These are phyloP conservation scores for Tadarida brasiliensis DNA, from an alignment of 2,797 vertebrate species.

Conservation along the genomic window DNA sequence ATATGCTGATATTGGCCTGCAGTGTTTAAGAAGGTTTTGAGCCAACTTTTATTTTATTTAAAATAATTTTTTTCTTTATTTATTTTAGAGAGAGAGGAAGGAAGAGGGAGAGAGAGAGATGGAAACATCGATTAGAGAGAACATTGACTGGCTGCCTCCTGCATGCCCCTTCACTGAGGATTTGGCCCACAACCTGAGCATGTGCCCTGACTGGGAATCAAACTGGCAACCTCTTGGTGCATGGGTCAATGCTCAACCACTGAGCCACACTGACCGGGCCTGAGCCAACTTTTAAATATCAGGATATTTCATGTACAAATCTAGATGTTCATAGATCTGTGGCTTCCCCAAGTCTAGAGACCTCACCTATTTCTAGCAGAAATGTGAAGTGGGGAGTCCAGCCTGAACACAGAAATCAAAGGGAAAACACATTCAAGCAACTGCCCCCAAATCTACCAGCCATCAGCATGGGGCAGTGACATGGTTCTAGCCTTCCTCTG, in stretches of 20 bases:
- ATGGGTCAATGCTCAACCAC: too few species aligned
- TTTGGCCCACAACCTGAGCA: too few species aligned
- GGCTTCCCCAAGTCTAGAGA: background rate
- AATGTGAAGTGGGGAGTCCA: background rate
- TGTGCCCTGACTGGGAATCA: too few species aligned
- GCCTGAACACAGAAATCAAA: background rate
- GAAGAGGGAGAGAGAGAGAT: too few species aligned
- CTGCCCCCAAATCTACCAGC: background rate
- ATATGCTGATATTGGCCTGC: background rate
- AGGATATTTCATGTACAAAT: background rate
- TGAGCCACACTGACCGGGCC: too few species aligned
- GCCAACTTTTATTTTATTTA: background rate
- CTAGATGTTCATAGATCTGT: background rate
- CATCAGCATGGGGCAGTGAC: background rate
- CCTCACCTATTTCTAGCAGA: slow-evolving; percentile 24
- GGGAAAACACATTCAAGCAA: background rate
- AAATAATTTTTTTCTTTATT: too few species aligned
- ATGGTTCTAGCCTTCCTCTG: background rate
- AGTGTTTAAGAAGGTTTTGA: background rate
- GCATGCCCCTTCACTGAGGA: too few species aligned
- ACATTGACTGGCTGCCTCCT: too few species aligned
- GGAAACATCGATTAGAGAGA: too few species aligned
- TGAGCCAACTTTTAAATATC: background rate
- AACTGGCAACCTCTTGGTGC: too few species aligned
- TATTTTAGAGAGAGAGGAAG: too few species aligned